Evolutionary conservation across 2,888 invertebrate genomes (phyloP).

Genomic region (Metalampra italica): DNA sequence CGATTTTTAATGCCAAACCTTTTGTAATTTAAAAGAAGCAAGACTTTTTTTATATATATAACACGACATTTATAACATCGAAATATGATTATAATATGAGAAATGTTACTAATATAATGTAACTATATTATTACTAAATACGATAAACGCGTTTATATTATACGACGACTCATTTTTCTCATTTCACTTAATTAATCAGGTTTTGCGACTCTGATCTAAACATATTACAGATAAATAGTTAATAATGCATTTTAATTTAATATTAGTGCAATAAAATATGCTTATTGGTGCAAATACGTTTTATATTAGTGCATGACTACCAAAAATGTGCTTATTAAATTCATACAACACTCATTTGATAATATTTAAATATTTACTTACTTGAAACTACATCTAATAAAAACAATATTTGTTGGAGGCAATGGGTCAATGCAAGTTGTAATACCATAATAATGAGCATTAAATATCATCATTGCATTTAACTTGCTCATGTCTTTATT

Average conservation of each 20-base stretch:
- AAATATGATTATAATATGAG: constrained; percentile 17
- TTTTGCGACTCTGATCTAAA: constrained; percentile 58
- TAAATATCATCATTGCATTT: constrained; percentile 49
- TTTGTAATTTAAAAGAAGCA: too few species aligned
- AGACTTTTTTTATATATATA: constrained; percentile 11
- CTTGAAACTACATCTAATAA: constrained; percentile 5
- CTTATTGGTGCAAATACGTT: constrained; percentile 3
- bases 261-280: constrained; percentile 2
- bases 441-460: constrained; percentile 47
- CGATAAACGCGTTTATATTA: constrained; percentile 14
- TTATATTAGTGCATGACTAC: constrained; percentile 11
- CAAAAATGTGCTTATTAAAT: constrained; percentile 5
- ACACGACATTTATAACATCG: constrained; percentile 37
- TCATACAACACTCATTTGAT: constrained; percentile 14
- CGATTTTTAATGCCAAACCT: constrained; percentile 12
- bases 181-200: constrained; percentile 51
- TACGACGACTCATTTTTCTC: constrained; percentile 20
- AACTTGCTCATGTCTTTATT: constrained; percentile 43
- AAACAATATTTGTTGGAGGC: constrained; percentile 16
- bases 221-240: too few species aligned
- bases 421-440: constrained; percentile 56
- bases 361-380: constrained; percentile 4
- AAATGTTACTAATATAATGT: constrained; percentile 12
- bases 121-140: background rate
- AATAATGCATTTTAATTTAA: background rate